Evolutionary conservation across 2,888 invertebrate species (phyloP), one percentile per base, ranked within the genome.

Genomic region (Antitype chi): DNA sequence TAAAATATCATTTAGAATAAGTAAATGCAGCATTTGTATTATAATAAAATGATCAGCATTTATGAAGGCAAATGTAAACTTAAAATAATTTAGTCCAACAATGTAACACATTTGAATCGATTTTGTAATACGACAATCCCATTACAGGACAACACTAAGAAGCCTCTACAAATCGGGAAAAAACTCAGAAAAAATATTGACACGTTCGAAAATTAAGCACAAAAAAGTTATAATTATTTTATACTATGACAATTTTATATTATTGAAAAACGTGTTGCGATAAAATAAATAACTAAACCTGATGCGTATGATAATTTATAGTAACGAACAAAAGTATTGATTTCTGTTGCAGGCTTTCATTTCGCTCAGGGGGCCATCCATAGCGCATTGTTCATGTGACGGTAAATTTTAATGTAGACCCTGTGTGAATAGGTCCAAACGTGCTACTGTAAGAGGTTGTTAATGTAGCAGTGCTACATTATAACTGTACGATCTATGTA

Each of bases 171-270:
- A 60, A 20, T 53, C 73, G 74, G 85, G 85, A 78, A 85, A 83
- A 71, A 81, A 84, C 82, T 84, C 53, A 8, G 47, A 70, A 82
- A 70, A 84, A 80, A 84, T 77, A 84, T 82, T 74, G 78, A 63
- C 78, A 67, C 74, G 82, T 83, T 83, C 85, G 82, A 83, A 83
- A 83, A 83, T 82, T 52, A 59, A 74, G 69, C 68, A 28, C 59
- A 72, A 70, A 57, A 57, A 67, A 66, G 76, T 86, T 73, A 25
- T 20, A 62, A 59, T 32, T 38, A 5, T 38, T 38, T 20, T 17
- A 68, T 70, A 59, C 11, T 28, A 25, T 9, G 2, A 25, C 2
- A n/a, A 1, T 20, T 76, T 15, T 38, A n/a, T 32, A 47, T 20
- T 28, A 17, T 17, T 0, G 68, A 13, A 32, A n/a, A 68, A 57